These are phyloP conservation scores for Atherinomorus stipes DNA, from an alignment of 2,113 vertebrate genomes.

Conservation along the genomic window DNA sequence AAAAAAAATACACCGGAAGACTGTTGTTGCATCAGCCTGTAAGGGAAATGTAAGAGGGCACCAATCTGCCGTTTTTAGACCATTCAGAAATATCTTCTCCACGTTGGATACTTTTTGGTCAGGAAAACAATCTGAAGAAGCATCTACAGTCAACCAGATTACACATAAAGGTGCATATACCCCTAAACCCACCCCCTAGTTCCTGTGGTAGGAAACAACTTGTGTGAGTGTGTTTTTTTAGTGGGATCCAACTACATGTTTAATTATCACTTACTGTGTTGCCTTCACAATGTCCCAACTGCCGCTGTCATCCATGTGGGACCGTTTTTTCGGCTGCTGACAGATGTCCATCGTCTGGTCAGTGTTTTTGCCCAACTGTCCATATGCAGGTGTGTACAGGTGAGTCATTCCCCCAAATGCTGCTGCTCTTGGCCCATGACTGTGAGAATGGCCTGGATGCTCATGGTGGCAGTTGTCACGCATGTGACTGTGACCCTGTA, in stretches of 20 bases:
- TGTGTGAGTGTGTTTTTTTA: too few species aligned
- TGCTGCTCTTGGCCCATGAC: constrained; percentile 74
- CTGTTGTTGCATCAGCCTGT: too few species aligned
- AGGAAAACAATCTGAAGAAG: too few species aligned
- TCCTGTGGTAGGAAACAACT: too few species aligned
- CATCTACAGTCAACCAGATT: too few species aligned
- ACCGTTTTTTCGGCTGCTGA: constrained; percentile 81
- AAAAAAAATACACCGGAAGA: too few species aligned
- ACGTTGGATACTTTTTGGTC: too few species aligned
- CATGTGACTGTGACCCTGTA: constrained; percentile 70
- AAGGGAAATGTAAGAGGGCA: too few species aligned
- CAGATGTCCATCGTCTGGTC: constrained; percentile 73
- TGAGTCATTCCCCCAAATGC: constrained; percentile 59
- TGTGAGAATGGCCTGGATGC: constrained; percentile 77
- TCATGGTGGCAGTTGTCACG: constrained; percentile 77
- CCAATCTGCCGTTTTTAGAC: too few species aligned
- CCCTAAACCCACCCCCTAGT: too few species aligned
- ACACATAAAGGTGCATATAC: too few species aligned
- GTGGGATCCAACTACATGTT: neutral
- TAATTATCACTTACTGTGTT: constrained; percentile 87
- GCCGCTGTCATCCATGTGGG: constrained; percentile 86
- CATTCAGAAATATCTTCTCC: too few species aligned
- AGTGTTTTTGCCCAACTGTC: constrained; percentile 57
- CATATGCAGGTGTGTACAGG: constrained; percentile 62
- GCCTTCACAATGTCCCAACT: constrained; percentile 95